Evolutionary conservation across 1,140 invertebrate species (phyloP), one percentile per base, ranked within the genome.

Genomic region (Drosophila mauritiana): DNA sequence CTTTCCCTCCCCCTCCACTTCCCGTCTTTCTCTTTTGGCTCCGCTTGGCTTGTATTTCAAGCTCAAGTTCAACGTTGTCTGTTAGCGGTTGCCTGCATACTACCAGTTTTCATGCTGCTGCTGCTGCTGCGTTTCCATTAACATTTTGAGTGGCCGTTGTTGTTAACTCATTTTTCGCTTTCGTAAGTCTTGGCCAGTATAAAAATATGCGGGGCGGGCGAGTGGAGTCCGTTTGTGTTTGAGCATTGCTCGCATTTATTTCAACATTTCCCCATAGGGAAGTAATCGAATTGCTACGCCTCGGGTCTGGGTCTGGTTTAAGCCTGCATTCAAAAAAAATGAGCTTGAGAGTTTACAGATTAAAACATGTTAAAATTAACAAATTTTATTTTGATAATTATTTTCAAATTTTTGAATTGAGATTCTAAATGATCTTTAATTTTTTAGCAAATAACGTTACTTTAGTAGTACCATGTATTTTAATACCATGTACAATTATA

Each of bases 51-150:
- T 76, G 61, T 76, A 73, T 89, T 88, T 88, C 84, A 88, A 88
- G 84, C 84, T 88, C 84, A 88, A 88, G 84, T 88, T 88, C 84
- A 88, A 88, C 79, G 67, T 36, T 86, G 77, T 43, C 54, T 56
- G 53, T 49, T 48, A 15, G 58, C 45, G 37, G 42, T 48, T 78
- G 65, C 39, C 51, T 85, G 78, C 81, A 85, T 80, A 85, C 68
- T 84, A 68, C 81, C 81, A 84, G 80, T 80, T 84, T 82, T 77
- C 48, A 68, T 65, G 80, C 43, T 43, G 63, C 7, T 20, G 57
- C 43, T 65, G 36, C 36, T 37, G 36, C 36, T 39, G 37, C 11
- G 11, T 39, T 39, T 12, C 37, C 78, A 84, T 84, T 84, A 84
- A 84, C 76, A 85, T 84, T 83, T 84, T 75, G 74, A 83, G 70